Evolutionary conservation across 37 sponge, comb jelly and placozoan genomes (phyloP).

Genomic region (Oopsacas minuta): DNA sequence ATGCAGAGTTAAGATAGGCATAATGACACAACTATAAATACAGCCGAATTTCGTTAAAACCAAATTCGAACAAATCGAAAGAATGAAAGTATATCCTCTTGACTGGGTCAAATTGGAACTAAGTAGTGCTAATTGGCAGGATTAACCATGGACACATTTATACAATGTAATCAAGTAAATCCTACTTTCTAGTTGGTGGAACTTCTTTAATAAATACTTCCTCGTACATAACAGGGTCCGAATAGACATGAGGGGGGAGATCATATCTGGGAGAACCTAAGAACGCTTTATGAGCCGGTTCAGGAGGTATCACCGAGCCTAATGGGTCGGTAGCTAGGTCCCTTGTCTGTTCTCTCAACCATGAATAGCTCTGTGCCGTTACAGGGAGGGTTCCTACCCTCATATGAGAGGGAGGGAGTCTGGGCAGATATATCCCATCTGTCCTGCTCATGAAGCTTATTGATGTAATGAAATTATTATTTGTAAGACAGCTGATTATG

Average conservation of each 20-base stretch:
- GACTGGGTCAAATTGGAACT: too few relatives aligned
- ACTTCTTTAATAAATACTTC: conserved; percentile 80
- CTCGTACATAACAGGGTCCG: conserved; percentile 71
- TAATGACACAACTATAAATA: not conserved
- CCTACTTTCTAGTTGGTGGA: not conserved
- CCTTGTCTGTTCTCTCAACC: not conserved
- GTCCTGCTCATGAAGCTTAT: conserved; percentile 75
- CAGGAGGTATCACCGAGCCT: not conserved
- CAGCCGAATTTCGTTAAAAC: too few relatives aligned
- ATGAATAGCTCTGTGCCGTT: conserved; percentile 14
- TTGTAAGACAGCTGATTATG: too few relatives aligned
- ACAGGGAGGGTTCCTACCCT: not conserved
- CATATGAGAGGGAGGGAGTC: conserved; percentile 14
- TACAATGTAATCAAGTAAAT: too few relatives aligned
- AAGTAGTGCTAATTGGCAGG: too few relatives aligned
- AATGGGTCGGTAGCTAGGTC: not conserved
- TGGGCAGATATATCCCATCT: conserved; percentile 54
- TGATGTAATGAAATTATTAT: too few relatives aligned
- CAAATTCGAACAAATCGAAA: too few relatives aligned
- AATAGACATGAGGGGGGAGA: conserved; percentile 47
- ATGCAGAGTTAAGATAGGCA: not conserved
- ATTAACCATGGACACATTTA: too few relatives aligned
- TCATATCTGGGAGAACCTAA: conserved; percentile 66
- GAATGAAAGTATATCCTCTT: too few relatives aligned
- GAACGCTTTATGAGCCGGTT: not conserved